These are phyloP conservation scores for Cerastis leucographa DNA, from an alignment of 2,888 invertebrate species.

Conservation along the genomic window DNA sequence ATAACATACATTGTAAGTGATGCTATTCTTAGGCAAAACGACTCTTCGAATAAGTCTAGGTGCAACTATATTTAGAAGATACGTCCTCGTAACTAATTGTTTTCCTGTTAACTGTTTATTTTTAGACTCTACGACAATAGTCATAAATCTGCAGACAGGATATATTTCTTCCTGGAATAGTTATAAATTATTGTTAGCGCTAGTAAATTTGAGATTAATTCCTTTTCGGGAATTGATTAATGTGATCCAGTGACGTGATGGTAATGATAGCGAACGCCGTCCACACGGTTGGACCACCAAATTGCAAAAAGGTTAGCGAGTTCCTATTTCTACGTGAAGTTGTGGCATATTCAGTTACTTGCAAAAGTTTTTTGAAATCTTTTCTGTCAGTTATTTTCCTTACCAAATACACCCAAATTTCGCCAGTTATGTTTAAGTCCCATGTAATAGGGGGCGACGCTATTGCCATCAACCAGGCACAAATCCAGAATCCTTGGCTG, in stretches of 20 bases:
- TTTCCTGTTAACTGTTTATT: constrained; percentile 41
- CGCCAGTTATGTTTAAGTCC: too few relatives aligned
- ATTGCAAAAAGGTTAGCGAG: neutral
- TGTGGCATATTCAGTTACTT: neutral
- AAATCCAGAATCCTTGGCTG: too few relatives aligned
- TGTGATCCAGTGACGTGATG: neutral
- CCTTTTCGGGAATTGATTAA: constrained; percentile 18
- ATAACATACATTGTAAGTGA: constrained; percentile 1
- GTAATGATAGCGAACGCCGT: neutral
- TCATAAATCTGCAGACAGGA: constrained; percentile 30
- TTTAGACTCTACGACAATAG: constrained; percentile 25
- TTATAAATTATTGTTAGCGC: constrained; percentile 2
- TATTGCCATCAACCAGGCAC: too few relatives aligned
- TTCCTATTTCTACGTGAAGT: neutral
- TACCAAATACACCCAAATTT: too few relatives aligned
- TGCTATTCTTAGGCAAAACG: constrained; percentile 30
- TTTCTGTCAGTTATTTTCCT: neutral
- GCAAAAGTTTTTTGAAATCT: neutral
- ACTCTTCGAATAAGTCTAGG: constrained; percentile 5
- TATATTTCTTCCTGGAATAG: constrained; percentile 29
- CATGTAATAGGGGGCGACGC: too few relatives aligned
- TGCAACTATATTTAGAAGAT: constrained; percentile 26
- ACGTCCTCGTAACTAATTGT: constrained; percentile 8
- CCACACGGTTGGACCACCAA: neutral
- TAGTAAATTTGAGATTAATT: constrained; percentile 3